Conservation (phyloP, 2,113 vertebrate genomes). For the Xiphorhynchus elegans region DNA sequence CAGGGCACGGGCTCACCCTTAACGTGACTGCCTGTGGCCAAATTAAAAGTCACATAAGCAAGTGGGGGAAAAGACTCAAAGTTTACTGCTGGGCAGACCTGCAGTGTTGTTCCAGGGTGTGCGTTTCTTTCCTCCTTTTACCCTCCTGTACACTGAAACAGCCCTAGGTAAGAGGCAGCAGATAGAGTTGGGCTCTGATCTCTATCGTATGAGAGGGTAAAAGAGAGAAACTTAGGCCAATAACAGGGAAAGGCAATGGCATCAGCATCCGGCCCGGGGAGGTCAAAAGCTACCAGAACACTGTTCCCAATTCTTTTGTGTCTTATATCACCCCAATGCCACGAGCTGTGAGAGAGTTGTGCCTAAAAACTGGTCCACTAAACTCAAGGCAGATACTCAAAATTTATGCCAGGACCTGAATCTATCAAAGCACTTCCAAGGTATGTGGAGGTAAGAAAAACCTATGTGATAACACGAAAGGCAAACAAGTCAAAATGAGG, state of each 20-base stretch:
- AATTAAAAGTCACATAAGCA: neutral
- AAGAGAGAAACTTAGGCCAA: neutral
- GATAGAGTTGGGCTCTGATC: neutral
- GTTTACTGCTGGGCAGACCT: neutral
- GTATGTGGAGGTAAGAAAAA: neutral
- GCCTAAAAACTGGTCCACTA: neutral
- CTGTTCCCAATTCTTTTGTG: neutral
- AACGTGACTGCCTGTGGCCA: neutral
- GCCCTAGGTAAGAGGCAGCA: neutral
- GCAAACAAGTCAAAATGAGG: neutral
- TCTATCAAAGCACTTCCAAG: neutral
- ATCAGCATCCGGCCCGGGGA: neutral
- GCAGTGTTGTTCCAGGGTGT: neutral
- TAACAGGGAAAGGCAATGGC: neutral
- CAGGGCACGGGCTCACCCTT: neutral
- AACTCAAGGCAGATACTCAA: neutral
- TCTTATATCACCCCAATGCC: neutral
- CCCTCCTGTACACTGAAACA: neutral
- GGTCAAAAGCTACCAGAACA: neutral
- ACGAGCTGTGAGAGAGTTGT: neutral
- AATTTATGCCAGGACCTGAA: neutral
- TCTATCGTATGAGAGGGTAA: accelerated
- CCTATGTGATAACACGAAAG: neutral
- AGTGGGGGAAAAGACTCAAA: neutral
- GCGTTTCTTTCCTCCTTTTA: neutral